Base-by-base conservation (phyloP, 2,113 vertebrate genomes). In the Sterna hirundo region DNA sequence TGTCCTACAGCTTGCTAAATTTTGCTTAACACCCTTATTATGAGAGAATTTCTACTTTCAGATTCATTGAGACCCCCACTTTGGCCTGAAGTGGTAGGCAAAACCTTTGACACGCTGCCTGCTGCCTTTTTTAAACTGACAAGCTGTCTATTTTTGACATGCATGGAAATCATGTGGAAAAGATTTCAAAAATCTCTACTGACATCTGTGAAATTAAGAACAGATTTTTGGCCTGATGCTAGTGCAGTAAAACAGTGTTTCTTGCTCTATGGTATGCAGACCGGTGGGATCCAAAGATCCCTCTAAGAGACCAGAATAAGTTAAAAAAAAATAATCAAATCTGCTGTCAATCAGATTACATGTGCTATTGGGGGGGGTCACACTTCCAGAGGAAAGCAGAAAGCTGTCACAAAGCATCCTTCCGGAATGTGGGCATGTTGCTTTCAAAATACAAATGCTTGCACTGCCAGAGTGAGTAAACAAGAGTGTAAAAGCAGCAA, bases 191-290 rank as follows among this genome's bases (percentile, higher is more conserved):
- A 90, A 68, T 64, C 32, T 81, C 38, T 93, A 7, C 47, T 75
- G 83, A 47, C 47, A 69, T 38, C 65, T 76, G n/a, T 76, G 86
- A 95, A 91, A 93, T 78, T 32, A 90, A 47, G 40, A 81, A 49
- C 79, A 83, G 51, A 26, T 42, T 86, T 90, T 86, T 86, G 52
- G 27, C 11, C 49, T 29, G 40, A 72, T 60, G 26, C 11, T 80
- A 19, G 8, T 51, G 6, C 34, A 34, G 19, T 30, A 79, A 90
- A 92, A 51, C 70, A 47, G 17, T 15, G 19, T 69, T 75, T 87
- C 66, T 69, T 49, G 61, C 38, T 5, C n/a, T 68, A 0, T n/a
- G 46, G 9, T 74, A 10, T 66, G 51, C 20, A 86, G 76, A 60
- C 25, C 4, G 5, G 29, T 80, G 26, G 49, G 38, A 46, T 66